These are phyloP conservation scores for Thecophora atra DNA, from an alignment of 2,888 invertebrate genomes.

Conservation along the genomic window DNA sequence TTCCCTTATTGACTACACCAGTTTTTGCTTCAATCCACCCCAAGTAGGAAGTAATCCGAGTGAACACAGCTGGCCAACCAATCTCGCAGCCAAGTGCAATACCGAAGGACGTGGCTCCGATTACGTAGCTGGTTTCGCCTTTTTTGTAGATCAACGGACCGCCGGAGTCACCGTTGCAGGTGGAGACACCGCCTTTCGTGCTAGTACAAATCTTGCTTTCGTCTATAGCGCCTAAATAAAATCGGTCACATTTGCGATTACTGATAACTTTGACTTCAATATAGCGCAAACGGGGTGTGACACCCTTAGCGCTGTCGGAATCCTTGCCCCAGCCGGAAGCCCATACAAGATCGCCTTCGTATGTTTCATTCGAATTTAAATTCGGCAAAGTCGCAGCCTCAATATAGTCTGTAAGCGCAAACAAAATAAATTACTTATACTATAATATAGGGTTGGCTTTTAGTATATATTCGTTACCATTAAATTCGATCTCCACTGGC, in stretches of 20 bases:
- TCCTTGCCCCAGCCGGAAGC: constrained; percentile 53
- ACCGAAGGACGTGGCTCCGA: constrained; percentile 22
- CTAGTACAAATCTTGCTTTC: constrained; percentile 4
- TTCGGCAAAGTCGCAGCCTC: constrained; percentile 50
- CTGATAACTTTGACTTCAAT: constrained; percentile 50
- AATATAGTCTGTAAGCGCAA: constrained; percentile 42
- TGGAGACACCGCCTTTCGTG: constrained; percentile 6
- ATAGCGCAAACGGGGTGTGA: constrained; percentile 51
- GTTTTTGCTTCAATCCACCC: constrained; percentile 57
- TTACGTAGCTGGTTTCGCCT: neutral
- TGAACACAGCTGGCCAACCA: constrained; percentile 60
- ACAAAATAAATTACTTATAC: neutral
- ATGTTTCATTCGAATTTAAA: constrained; percentile 40
- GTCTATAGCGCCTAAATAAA: constrained; percentile 26
- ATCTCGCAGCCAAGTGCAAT: constrained; percentile 55
- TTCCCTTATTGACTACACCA: constrained; percentile 47
- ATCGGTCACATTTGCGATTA: constrained; percentile 49
- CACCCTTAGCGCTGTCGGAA: constrained; percentile 46
- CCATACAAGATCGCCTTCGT: constrained; percentile 46
- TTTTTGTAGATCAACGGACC: constrained; percentile 25
- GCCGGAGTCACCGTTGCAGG: constrained; percentile 32
- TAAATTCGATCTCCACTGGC: constrained; percentile 46
- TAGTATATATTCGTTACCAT: constrained; percentile 33
- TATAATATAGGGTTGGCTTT: neutral
- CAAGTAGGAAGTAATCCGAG: constrained; percentile 51